Evolutionary conservation across 2,113 vertebrate species (phyloP).

Genomic region (zebrafish (Danio rerio)): GRCz12tu NC_133193.1:49127501-49128000

Average conservation of each 20-base stretch:
- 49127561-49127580: slow-evolving; percentile 99
- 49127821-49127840: slow-evolving; percentile 93
- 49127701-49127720: not conserved
- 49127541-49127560: slow-evolving; percentile 94
- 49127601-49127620: slow-evolving; percentile 97
- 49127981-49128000: slow-evolving; percentile 94
- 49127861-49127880: slow-evolving; percentile 91
- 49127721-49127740: not conserved
- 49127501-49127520: not conserved
- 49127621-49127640: slow-evolving; percentile 95
- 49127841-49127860: slow-evolving; percentile 91
- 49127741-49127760: not conserved
- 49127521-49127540: slow-evolving; percentile 85
- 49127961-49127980: slow-evolving; percentile 94
- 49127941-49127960: slow-evolving; percentile 72
- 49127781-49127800: slow-evolving; percentile 90
- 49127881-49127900: slow-evolving; percentile 65
- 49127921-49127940: not conserved
- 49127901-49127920: not conserved
- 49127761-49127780: slow-evolving; percentile 93
- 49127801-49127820: slow-evolving; percentile 91
- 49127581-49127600: slow-evolving; percentile 96
- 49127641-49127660: slow-evolving; percentile 78
- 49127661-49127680: not conserved
- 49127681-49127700: not conserved